Conservation (phyloP, 2,888 invertebrate species). For the Dicyrtomina minuta region DNA sequence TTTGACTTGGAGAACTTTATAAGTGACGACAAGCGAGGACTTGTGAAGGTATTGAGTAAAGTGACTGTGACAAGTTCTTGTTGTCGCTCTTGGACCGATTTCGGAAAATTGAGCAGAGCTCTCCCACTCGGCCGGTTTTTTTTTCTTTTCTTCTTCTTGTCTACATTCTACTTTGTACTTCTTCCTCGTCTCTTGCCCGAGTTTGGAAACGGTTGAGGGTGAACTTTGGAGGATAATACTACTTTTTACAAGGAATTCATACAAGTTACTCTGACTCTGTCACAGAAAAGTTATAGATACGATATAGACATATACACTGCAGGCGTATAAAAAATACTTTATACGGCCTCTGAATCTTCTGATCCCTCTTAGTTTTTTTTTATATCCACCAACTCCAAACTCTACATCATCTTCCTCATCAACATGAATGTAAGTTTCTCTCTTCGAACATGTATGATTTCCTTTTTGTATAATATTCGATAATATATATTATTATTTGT, state of each 20-base stretch:
- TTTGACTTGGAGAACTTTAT: conserved; percentile 3
- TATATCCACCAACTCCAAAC: neutral
- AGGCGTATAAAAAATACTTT: conserved; percentile 1
- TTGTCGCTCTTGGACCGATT: conserved; percentile 29
- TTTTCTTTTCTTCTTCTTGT: too few relatives aligned
- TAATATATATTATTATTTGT: too few relatives aligned
- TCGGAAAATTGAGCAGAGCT: conserved; percentile 23
- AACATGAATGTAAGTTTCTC: conserved; percentile 18
- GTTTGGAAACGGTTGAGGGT: too few relatives aligned
- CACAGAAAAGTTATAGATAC: neutral
- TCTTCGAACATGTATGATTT: too few relatives aligned
- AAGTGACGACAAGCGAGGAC: neutral
- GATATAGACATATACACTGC: neutral
- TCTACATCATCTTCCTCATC: conserved; percentile 7
- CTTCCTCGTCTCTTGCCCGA: conserved; percentile 1
- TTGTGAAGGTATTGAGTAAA: conserved; percentile 18
- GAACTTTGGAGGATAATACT: neutral
- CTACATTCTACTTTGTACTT: neutral
- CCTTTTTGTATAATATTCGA: too few relatives aligned
- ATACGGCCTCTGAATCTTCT: neutral
- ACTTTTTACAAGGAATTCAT: neutral
- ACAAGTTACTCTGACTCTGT: neutral
- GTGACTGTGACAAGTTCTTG: conserved; percentile 31
- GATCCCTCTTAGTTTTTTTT: neutral
- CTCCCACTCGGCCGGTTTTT: neutral